phyloP scores from a whole-genome alignment of 2,888 invertebrate species.

The Erynnis tages region DNA sequence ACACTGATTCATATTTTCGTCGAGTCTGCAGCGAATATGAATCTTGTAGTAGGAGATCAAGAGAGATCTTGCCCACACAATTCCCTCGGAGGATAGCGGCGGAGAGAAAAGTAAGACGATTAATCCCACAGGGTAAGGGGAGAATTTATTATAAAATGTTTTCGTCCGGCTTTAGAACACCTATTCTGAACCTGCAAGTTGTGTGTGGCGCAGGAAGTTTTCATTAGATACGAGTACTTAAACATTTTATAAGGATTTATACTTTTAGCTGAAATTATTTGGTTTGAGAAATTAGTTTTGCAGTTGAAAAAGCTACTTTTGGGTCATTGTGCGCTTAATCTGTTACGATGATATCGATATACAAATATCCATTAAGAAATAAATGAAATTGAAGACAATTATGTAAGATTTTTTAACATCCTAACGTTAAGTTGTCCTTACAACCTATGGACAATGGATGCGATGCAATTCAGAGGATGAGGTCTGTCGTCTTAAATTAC shows the following conservation, averaged over 20 bases:
- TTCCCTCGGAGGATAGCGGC: conserved; percentile 72
- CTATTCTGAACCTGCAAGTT: conserved; percentile 16
- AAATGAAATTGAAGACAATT: too few species aligned
- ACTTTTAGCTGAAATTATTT: not conserved
- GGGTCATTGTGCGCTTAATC: too few species aligned
- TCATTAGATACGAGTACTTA: not conserved
- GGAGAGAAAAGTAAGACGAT: conserved; percentile 78
- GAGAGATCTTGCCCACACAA: conserved; percentile 65
- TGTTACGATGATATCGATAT: too few species aligned
- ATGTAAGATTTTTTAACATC: too few species aligned
- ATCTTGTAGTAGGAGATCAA: conserved; percentile 49
- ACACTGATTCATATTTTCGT: conserved; percentile 28
- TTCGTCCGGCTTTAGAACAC: conserved; percentile 60
- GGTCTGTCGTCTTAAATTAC: too few species aligned
- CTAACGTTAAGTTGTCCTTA: too few species aligned
- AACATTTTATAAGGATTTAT: not conserved
- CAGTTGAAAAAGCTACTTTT: too few species aligned
- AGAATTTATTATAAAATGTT: conserved; percentile 78
- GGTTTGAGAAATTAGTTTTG: too few species aligned
- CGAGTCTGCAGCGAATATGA: conserved; percentile 35
- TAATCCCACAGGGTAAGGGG: conserved; percentile 71
- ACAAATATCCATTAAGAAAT: too few species aligned
- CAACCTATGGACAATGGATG: too few species aligned
- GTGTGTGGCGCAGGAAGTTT: conserved; percentile 7
- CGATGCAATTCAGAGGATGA: too few species aligned